Conservation (phyloP, 2,113 vertebrate species). For the Meriones unguiculatus region DNA sequence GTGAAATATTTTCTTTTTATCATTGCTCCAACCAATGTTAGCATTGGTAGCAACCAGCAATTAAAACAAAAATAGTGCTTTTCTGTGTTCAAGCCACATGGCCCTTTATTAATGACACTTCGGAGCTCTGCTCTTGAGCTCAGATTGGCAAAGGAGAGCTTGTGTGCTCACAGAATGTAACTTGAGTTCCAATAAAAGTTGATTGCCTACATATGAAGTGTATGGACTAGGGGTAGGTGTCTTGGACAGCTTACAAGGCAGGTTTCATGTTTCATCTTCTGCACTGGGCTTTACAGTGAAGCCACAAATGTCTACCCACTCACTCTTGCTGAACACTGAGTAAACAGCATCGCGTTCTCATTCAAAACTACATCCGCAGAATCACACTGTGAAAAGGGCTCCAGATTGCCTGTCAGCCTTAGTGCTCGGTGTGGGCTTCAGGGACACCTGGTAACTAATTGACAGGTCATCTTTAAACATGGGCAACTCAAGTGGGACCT, state of each 20-base stretch:
- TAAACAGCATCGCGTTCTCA: slow-evolving; percentile 66
- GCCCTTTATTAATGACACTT: slow-evolving; percentile 79
- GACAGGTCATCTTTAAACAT: slow-evolving; percentile 60
- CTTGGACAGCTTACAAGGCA: slow-evolving; percentile 82
- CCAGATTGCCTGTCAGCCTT: slow-evolving; percentile 8
- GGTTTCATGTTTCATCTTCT: slow-evolving; percentile 83
- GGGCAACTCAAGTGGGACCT: slow-evolving; percentile 9
- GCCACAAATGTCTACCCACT: slow-evolving; percentile 67
- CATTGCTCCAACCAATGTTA: not conserved
- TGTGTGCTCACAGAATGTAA: slow-evolving; percentile 73
- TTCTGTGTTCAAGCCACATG: slow-evolving; percentile 43
- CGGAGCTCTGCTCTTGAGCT: slow-evolving; percentile 75
- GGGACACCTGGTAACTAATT: slow-evolving; percentile 60
- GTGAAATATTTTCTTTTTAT: slow-evolving; percentile 8
- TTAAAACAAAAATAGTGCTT: slow-evolving; percentile 20
- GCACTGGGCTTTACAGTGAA: slow-evolving; percentile 67
- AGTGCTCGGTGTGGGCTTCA: slow-evolving; percentile 49
- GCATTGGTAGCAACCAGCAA: not conserved
- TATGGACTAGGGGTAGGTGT: slow-evolving; percentile 78
- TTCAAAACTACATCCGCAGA: slow-evolving; percentile 55
- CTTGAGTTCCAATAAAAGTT: slow-evolving; percentile 84
- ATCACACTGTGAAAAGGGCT: slow-evolving; percentile 20
- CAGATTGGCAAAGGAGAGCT: slow-evolving; percentile 72
- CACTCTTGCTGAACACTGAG: slow-evolving; percentile 64
- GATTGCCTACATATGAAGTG: slow-evolving; percentile 84